Evolutionary conservation across 37 sponge, comb jelly and placozoan species (phyloP), one percentile per base, ranked within the genome.

Genomic region (Aplysina aerophoba): DNA sequence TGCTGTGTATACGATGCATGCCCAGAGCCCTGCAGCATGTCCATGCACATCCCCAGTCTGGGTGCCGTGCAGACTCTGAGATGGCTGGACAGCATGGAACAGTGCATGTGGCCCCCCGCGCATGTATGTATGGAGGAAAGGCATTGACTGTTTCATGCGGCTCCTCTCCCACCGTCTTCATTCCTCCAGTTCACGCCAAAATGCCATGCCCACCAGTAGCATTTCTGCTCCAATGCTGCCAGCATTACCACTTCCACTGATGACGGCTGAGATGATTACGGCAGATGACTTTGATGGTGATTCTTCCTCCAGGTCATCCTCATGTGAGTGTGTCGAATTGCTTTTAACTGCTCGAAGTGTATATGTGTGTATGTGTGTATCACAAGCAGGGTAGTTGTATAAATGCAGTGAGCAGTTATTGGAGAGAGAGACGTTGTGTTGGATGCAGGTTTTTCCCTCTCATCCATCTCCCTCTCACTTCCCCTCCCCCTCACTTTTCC

Each of bases 401-500:
- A n/a, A n/a, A n/a, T n/a, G n/a, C n/a, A n/a, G n/a, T 44, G 50
- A 44, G 50, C 50, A 44, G 8, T 44, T 11, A 44, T 44, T 44
- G 8, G 3, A 44, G 3, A 44, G 50, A 8, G 3, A 44, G n/a
- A n/a, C n/a, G n/a, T n/a, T 44, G 50, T 44, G 50, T 3, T 44
- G 50, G 50, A 44, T 44, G 8, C 50, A 11, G 50, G 50, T 3
- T 8, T 8, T 44, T 44, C 50, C 3, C 50, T 44, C 8, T 44
- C 50, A 11, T 44, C 8, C 50, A 3, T 44, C 8, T 8, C 50
- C 50, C 8, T 44, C 50, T 44, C 50, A 44, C 77, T 61, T 85
- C 75, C 61, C 85, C 58, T 74, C 74, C 74, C 72, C 85, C 73
- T 59, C 55, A 73, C 60, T 77, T 31, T 21, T 54, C 73, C n/a